These are phyloP conservation scores for Aurelia aurita DNA, from an alignment of 30 jellyfish, hydroid and myxozoan species.

Conservation along the genomic window DNA sequence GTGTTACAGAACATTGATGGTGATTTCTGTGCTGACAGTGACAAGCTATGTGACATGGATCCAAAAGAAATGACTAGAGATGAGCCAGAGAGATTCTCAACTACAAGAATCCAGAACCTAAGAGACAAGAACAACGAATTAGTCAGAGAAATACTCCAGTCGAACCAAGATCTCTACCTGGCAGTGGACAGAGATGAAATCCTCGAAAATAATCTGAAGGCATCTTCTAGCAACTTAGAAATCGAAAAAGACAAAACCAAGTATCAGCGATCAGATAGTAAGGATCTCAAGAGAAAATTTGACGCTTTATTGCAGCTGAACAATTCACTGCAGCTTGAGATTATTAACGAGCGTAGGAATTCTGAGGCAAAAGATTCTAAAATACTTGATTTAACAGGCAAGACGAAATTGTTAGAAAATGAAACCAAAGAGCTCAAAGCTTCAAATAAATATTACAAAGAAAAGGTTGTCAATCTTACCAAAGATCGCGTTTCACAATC, in stretches of 20 bases:
- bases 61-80: not conserved
- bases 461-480: slow-evolving; percentile 39
- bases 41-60: too few relatives aligned
- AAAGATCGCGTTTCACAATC: slow-evolving; percentile 41
- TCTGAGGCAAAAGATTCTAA: not conserved
- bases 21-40: too few relatives aligned
- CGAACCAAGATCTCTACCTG: not conserved
- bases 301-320: not conserved
- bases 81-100: not conserved
- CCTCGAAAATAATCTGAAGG: not conserved
- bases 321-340: slow-evolving; percentile 19
- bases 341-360: not conserved
- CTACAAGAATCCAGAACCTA: not conserved
- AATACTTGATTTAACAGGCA: not conserved
- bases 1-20: not conserved
- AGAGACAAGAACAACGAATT: slow-evolving; percentile 17
- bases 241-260: slow-evolving; percentile 19
- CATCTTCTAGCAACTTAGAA: slow-evolving; percentile 29
- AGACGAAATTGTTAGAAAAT: not conserved
- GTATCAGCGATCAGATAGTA: not conserved
- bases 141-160: not conserved
- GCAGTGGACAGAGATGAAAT: not conserved
- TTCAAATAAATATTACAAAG: slow-evolving; percentile 44
- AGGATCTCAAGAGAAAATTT: not conserved
- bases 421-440: not conserved